phyloP scores from a whole-genome alignment of 2,113 vertebrate genomes.

The Thamnophis sirtalis region DNA sequence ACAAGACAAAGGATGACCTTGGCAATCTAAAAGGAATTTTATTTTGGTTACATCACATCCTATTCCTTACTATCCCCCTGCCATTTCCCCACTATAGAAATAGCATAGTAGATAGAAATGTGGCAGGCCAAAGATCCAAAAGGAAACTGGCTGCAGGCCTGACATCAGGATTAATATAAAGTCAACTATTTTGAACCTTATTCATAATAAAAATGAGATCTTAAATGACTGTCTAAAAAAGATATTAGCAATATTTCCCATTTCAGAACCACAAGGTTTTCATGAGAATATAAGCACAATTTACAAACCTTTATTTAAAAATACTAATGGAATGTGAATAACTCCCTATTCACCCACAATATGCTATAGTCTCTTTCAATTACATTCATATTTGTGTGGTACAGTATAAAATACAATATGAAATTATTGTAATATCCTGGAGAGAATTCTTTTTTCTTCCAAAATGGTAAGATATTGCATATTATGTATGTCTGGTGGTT shows the following conservation, averaged over 20 bases:
- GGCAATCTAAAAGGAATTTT: too few species aligned
- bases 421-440: constrained; percentile 48
- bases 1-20: too few species aligned
- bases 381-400: constrained; percentile 67
- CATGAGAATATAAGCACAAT: constrained; percentile 50
- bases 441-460: constrained; percentile 50
- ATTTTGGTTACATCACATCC: too few species aligned
- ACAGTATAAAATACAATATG: constrained; percentile 66
- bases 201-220: not conserved
- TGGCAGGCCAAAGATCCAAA: too few species aligned
- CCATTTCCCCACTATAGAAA: too few species aligned
- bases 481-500: constrained; percentile 47
- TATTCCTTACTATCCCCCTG: too few species aligned
- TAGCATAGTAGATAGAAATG: too few species aligned
- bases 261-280: constrained; percentile 22
- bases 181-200: not conserved
- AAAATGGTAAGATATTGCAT: constrained; percentile 46
- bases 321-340: constrained; percentile 37
- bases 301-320: constrained; percentile 55
- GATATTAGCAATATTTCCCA: constrained; percentile 23
- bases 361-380: constrained; percentile 48
- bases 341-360: constrained; percentile 35
- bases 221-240: not conserved
- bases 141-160: too few species aligned
- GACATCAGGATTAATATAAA: not conserved